These are phyloP conservation scores for Hirtodrosophila cameraria DNA, from an alignment of 2,888 invertebrate genomes.

Conservation along the genomic window DNA sequence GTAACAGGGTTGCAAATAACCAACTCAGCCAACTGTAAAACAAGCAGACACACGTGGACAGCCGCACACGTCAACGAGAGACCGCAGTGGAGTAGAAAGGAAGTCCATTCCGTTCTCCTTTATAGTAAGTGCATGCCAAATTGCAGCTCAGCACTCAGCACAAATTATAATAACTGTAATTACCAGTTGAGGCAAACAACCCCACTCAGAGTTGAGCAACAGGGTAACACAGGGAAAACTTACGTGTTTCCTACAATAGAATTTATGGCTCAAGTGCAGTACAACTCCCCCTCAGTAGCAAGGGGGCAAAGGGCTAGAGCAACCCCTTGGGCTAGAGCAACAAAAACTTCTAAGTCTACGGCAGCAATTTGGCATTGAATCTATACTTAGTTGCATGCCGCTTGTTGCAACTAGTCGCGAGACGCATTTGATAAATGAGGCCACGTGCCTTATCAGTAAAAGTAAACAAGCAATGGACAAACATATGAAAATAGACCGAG, in stretches of 20 bases:
- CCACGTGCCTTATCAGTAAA: constrained; percentile 82
- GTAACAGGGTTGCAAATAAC: constrained; percentile 46
- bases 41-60: constrained; percentile 66
- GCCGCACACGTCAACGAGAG: constrained; percentile 8
- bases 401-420: constrained; percentile 65
- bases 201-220: constrained; percentile 11
- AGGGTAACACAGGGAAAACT: constrained; percentile 29
- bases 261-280: constrained; percentile 62
- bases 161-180: constrained; percentile 78
- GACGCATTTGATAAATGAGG: constrained; percentile 81
- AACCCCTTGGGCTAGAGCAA: constrained; percentile 39
- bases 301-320: constrained; percentile 17
- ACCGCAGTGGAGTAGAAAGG: neutral
- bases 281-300: constrained; percentile 21
- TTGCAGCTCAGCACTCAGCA: constrained; percentile 65
- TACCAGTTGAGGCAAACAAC: constrained; percentile 49
- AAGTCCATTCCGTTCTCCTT: neutral
- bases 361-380: constrained; percentile 48
- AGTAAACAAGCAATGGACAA: constrained; percentile 62
- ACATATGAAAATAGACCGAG: constrained; percentile 44
- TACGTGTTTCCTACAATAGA: constrained; percentile 63
- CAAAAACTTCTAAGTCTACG: constrained; percentile 24
- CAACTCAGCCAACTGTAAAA: constrained; percentile 55
- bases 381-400: constrained; percentile 67
- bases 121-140: constrained; percentile 20